These are phyloP conservation scores for Nudaria mundana DNA, from an alignment of 2,888 invertebrate species.

Conservation along the genomic window DNA sequence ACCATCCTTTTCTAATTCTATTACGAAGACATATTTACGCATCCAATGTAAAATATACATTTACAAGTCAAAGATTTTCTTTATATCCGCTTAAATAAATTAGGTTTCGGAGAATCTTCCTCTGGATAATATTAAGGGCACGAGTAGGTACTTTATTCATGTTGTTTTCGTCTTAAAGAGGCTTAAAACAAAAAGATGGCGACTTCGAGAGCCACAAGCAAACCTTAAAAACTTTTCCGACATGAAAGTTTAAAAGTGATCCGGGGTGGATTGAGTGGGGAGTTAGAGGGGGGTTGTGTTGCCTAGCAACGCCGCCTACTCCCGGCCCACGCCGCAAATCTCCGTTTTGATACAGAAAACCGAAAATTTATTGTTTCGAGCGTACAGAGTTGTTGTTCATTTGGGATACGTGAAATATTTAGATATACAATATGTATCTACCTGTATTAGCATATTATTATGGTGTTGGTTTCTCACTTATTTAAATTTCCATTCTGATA, in stretches of 20 bases:
- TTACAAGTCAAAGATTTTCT: slow-evolving; percentile 31
- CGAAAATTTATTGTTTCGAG: slow-evolving; percentile 70
- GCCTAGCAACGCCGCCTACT: slow-evolving; percentile 67
- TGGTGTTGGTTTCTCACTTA: neutral
- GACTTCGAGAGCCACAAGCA: slow-evolving; percentile 73
- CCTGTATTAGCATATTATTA: too few species aligned
- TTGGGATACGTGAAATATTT: slow-evolving; percentile 15
- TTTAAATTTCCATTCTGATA: too few species aligned
- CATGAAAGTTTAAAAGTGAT: slow-evolving; percentile 82
- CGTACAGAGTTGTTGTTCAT: slow-evolving; percentile 47
- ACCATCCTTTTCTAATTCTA: slow-evolving; percentile 21
- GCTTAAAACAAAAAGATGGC: slow-evolving; percentile 71
- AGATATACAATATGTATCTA: neutral
- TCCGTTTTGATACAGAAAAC: slow-evolving; percentile 68
- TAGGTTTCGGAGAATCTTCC: slow-evolving; percentile 23
- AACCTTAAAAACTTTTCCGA: slow-evolving; percentile 79
- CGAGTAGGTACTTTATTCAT: slow-evolving; percentile 26
- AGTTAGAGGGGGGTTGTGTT: slow-evolving; percentile 48
- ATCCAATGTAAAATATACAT: slow-evolving; percentile 28
- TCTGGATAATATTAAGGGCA: slow-evolving; percentile 26
- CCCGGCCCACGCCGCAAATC: slow-evolving; percentile 71
- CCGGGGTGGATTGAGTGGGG: slow-evolving; percentile 43
- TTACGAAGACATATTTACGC: slow-evolving; percentile 26
- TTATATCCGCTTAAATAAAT: slow-evolving; percentile 27
- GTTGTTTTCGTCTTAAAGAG: slow-evolving; percentile 54